A percentile compares a stretch with the other conserved stretches of the same genome.
These are phyloP conservation scores for Siniperca undulata DNA, from an alignment of 2,797 vertebrate species.

Conservation along the genomic window DNA sequence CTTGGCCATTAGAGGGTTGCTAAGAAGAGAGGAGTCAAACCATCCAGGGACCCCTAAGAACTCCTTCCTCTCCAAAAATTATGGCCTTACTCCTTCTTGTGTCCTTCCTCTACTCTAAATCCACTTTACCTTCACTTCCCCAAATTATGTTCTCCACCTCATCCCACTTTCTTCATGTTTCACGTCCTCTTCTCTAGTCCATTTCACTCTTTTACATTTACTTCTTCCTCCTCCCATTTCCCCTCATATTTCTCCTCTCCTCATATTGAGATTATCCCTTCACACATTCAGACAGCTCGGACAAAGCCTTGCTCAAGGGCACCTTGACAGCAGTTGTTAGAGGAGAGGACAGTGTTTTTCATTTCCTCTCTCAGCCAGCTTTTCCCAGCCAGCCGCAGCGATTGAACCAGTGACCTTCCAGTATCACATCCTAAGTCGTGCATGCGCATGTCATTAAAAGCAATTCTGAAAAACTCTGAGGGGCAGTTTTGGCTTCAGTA, in stretches of 20 bases:
- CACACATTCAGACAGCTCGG: constrained; percentile 42
- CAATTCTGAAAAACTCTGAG: constrained; percentile 57
- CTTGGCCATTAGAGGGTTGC: constrained; percentile 46
- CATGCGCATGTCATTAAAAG: constrained; percentile 67
- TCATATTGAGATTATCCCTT: constrained; percentile 56
- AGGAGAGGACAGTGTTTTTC: constrained; percentile 36
- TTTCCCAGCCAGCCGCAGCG: constrained; percentile 41
- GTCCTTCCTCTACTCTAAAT: constrained; percentile 36
- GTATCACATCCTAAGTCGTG: constrained; percentile 52
- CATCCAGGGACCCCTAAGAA: constrained; percentile 31
- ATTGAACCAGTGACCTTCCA: constrained; percentile 67
- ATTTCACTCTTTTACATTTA: neutral
- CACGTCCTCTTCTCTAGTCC: neutral
- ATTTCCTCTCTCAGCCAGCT: constrained; percentile 45
- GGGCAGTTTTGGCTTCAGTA: constrained; percentile 72
- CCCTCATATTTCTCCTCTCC: constrained; percentile 4
- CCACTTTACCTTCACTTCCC: constrained; percentile 23
- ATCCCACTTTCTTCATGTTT: neutral
- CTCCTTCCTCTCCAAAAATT: constrained; percentile 35
- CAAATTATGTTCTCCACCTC: constrained; percentile 17
- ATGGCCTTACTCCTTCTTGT: constrained; percentile 2
- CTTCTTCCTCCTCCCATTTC: neutral
- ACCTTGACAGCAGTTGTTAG: constrained; percentile 63
- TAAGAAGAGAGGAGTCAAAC: constrained; percentile 52
- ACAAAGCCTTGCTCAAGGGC: constrained; percentile 73